phyloP scores from a whole-genome alignment of 2,113 vertebrate species.

The cattle (Bos taurus) region ARS-UCD2.0 NC_037355.1:14731501-14732000 shows the following conservation, averaged over 20 bases:
- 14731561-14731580: not conserved
- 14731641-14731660: not conserved
- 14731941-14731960: not conserved
- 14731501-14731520: not conserved
- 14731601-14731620: not conserved
- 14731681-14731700: not conserved
- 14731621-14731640: not conserved
- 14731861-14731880: not conserved
- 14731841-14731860: not conserved
- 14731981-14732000: not conserved
- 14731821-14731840: not conserved
- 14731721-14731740: not conserved
- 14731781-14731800: not conserved
- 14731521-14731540: not conserved
- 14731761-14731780: not conserved
- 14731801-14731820: not conserved
- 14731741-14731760: not conserved
- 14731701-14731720: not conserved
- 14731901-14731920: not conserved
- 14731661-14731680: not conserved
- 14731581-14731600: not conserved
- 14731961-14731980: not conserved
- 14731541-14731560: not conserved
- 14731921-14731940: not conserved
- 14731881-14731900: not conserved